Evolutionary conservation across 2,888 invertebrate species (phyloP), one percentile per base, ranked within the genome.

Genomic region (Neria commutata): DNA sequence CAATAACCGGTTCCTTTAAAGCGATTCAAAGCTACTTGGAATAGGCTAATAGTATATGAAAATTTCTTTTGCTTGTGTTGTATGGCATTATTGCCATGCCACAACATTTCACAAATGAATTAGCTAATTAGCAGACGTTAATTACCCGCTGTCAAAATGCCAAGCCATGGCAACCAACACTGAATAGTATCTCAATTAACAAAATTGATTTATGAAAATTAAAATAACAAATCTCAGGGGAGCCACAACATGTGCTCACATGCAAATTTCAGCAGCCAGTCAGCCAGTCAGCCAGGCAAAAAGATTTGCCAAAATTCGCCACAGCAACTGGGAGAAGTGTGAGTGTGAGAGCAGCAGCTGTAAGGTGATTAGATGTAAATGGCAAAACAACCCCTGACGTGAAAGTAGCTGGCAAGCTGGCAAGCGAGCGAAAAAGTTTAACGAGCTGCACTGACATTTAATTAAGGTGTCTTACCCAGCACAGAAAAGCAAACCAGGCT

Each of bases 161-260:
- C 8, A 10, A 10, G 25, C 25, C 47, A 19, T 26, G 53, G 64
- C 63, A 65, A 65, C 70, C 69, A 62, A 67, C 72, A 68, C 60
- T 68, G 70, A 67, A 67, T 64, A n/a, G n/a, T n/a, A 62, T 68
- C 66, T 72, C 72, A 73, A 78, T 77, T 76, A 77, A 73, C 73
- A 74, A 75, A n/a, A 78, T 78, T 77, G 77, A 77, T 77, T 77
- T 77, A 77, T 77, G 70, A 70, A 67, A 77, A 77, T 76, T 67
- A 71, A 71, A 73, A 73, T 70, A 65, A 67, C 66, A 67, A 68
- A 54, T 75, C 73, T 67, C 75, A 47, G 49, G 67, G 62, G 60
- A 54, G 70, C 61, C 47, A 47, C 21, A 51, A 29, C 55, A 58
- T 54, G 54, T 63, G 58, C 75, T 69, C 73, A 76, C 74, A 74